These are phyloP conservation scores for Sericinus montela DNA, from an alignment of 2,888 invertebrate genomes.

Conservation along the genomic window DNA sequence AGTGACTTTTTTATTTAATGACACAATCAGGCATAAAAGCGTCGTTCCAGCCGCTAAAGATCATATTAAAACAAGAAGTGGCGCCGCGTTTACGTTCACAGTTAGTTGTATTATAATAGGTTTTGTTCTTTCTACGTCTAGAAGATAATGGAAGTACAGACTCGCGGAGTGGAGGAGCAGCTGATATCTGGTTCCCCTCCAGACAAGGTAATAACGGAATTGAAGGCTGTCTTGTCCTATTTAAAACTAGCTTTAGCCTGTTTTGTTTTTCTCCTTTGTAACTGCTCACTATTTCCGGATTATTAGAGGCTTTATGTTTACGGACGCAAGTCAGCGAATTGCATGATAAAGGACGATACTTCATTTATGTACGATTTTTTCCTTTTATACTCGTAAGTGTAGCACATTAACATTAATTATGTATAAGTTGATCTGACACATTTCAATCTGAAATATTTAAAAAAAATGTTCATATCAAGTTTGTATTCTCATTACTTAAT, in stretches of 20 bases:
- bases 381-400: too few species aligned
- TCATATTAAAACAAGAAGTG: constrained; percentile 36
- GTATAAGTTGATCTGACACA: too few species aligned
- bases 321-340: constrained; percentile 7
- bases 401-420: too few species aligned
- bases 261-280: background rate
- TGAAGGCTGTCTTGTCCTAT: constrained; percentile 4
- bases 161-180: constrained; percentile 19
- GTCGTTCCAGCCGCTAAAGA: constrained; percentile 46
- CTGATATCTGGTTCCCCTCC: constrained; percentile 42
- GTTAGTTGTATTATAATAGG: constrained; percentile 12
- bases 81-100: constrained; percentile 2
- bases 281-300: background rate
- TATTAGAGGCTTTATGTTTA: background rate
- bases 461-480: too few species aligned
- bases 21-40: constrained; percentile 32
- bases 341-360: background rate
- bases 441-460: too few species aligned
- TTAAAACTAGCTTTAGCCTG: background rate
- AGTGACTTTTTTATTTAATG: background rate
- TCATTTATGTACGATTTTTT: too few species aligned
- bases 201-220: constrained; percentile 37
- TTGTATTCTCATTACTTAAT: too few species aligned
- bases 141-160: constrained; percentile 32
- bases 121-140: background rate